Evolutionary conservation across 2,888 invertebrate genomes (phyloP).

Genomic region (Seira ritae): DNA sequence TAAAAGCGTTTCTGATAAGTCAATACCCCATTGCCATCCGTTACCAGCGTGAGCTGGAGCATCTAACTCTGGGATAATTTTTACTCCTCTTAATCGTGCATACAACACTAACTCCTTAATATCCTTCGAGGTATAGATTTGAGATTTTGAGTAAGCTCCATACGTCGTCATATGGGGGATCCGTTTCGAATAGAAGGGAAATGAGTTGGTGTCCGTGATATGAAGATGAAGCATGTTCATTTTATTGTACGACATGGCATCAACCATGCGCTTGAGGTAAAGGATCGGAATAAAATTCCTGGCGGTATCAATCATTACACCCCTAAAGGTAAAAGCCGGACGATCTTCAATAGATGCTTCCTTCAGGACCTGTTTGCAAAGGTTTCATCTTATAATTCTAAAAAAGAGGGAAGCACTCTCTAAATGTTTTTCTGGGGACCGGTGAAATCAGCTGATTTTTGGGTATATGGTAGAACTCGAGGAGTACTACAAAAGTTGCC

Average conservation of each 20-base stretch:
- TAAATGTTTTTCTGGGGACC: no score
- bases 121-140: conserved; percentile 83
- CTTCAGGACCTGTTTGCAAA: conserved; percentile 77
- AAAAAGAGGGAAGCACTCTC: no score
- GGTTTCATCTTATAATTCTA: background rate
- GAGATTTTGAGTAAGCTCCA: conserved; percentile 77
- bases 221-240: conserved; percentile 79
- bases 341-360: conserved; percentile 81
- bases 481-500: no score
- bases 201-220: conserved; percentile 77
- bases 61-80: conserved; percentile 70
- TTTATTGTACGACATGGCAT: conserved; percentile 92
- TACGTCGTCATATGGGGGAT: conserved; percentile 81
- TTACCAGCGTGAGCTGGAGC: conserved; percentile 72
- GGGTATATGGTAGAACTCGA: no score
- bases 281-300: conserved; percentile 78
- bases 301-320: conserved; percentile 79
- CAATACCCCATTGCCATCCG: conserved; percentile 75
- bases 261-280: conserved; percentile 83
- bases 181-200: conserved; percentile 77
- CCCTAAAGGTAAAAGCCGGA: conserved; percentile 78
- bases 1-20: no score
- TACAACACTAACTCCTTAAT: conserved; percentile 77
- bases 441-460: no score
- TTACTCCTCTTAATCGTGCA: conserved; percentile 77